Percentiles rank a stretch among this genome's conserved stretches.
Conservation (phyloP, 2,797 vertebrate species). For the Sebastes trivittatus region DNA sequence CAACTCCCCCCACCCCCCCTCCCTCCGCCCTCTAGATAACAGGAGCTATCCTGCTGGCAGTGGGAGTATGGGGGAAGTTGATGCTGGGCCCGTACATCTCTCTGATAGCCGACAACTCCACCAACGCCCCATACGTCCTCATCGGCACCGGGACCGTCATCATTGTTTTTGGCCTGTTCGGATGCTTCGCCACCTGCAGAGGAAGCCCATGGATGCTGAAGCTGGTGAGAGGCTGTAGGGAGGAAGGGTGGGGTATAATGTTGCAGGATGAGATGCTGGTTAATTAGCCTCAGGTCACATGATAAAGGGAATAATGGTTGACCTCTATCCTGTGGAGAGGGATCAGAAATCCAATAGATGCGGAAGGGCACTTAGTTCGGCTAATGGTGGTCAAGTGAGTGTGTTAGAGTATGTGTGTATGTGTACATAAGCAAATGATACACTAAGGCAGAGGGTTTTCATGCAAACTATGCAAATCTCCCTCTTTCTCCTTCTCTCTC, state of each 20-base stretch:
- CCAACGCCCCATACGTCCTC: conserved; percentile 97
- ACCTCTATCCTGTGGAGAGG: conserved; percentile 50
- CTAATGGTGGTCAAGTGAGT: conserved; percentile 47
- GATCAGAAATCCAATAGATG: conserved; percentile 43
- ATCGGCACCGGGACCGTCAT: conserved; percentile 97
- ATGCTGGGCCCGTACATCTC: conserved; percentile 98
- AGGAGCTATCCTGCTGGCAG: conserved; percentile 94
- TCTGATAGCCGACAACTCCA: conserved; percentile 97
- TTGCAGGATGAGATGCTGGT: conserved; percentile 29
- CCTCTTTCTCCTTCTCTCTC: conserved; percentile 39
- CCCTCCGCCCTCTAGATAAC: conserved; percentile 87
- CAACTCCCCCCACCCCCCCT: not conserved
- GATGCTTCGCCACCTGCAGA: conserved; percentile 98
- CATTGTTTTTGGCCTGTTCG: conserved; percentile 97
- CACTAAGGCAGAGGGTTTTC: conserved; percentile 27
- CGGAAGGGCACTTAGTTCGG: conserved; percentile 22
- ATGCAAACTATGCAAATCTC: conserved; percentile 47
- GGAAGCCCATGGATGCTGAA: conserved; percentile 99
- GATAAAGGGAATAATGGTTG: conserved; percentile 54
- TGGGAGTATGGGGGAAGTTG: conserved; percentile 97
- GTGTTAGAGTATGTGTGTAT: not conserved
- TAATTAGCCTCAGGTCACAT: conserved; percentile 58
- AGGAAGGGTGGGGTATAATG: not conserved
- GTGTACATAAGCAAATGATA: conserved; percentile 26
- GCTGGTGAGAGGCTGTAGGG: conserved; percentile 84